Conservation (phyloP, 2,888 invertebrate genomes). For the Pheosia tremula region DNA sequence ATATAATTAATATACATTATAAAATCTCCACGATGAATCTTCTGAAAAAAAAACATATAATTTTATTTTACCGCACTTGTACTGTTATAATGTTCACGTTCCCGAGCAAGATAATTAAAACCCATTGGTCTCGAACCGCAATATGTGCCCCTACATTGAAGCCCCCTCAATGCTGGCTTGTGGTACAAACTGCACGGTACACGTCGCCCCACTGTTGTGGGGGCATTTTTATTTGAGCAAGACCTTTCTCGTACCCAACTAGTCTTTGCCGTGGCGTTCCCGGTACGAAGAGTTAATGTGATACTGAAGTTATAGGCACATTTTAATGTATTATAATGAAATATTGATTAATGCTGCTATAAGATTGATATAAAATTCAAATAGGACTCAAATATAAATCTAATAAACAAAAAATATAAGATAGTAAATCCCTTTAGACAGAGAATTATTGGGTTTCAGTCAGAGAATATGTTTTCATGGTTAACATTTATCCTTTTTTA, state of each 20-base stretch:
- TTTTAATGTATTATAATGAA: background rate
- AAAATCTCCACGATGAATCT: too few relatives aligned
- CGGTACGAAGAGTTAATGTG: background rate
- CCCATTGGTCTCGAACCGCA: background rate
- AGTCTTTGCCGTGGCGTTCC: background rate
- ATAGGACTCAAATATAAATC: too few relatives aligned
- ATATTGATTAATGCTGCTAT: too few relatives aligned
- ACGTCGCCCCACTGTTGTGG: slow-evolving; percentile 11
- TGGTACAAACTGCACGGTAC: background rate
- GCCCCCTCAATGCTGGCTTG: background rate
- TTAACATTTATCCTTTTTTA: too few relatives aligned
- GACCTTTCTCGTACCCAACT: slow-evolving; percentile 20
- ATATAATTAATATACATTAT: too few relatives aligned
- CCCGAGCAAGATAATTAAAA: background rate
- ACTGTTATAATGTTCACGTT: background rate
- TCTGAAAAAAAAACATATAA: too few relatives aligned
- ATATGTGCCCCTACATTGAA: background rate
- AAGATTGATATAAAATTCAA: too few relatives aligned
- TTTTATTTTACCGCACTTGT: background rate
- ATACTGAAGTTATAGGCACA: background rate
- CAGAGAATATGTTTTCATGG: too few relatives aligned
- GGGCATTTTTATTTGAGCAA: slow-evolving; percentile 39
- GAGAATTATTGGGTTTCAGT: too few relatives aligned
- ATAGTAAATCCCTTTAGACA: too few relatives aligned
- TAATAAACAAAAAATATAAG: too few relatives aligned